Evolutionary conservation across 2,113 vertebrate species (phyloP).

Genomic region (Pleuronectes platessa): DNA sequence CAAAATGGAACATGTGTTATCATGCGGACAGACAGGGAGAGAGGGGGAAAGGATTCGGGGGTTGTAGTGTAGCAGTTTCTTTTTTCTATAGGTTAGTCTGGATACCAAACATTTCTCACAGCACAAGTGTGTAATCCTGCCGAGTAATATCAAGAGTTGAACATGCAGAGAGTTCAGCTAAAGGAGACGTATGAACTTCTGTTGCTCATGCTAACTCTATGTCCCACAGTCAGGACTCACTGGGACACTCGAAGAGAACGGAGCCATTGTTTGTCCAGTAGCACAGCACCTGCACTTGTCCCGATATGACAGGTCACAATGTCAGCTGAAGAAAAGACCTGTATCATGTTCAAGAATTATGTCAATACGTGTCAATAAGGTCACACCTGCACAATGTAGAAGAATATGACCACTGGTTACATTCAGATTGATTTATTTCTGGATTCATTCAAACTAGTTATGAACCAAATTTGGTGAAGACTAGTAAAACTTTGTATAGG

Average conservation of each 20-base stretch:
- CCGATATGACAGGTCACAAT: background rate
- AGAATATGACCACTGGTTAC: background rate
- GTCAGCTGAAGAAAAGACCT: background rate
- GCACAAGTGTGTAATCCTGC: background rate
- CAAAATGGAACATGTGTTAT: conserved; percentile 51
- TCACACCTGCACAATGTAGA: background rate
- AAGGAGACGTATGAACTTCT: background rate
- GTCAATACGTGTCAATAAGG: background rate
- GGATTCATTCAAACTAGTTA: too few species aligned
- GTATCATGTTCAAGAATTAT: background rate
- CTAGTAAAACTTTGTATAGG: too few species aligned
- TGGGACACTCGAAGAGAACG: background rate
- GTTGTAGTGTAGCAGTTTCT: background rate
- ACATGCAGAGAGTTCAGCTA: background rate
- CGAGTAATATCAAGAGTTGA: background rate
- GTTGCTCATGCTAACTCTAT: too few species aligned
- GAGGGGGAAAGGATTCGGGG: conserved; percentile 19
- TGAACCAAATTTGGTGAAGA: too few species aligned
- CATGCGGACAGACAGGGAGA: conserved; percentile 9
- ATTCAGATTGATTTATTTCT: too few species aligned
- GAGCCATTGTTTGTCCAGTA: background rate
- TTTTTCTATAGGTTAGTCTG: background rate
- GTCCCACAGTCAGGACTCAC: background rate
- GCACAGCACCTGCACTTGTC: background rate
- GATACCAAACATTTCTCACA: conserved; percentile 1